These are phyloP conservation scores for Brenthis hecate DNA, from an alignment of 2,888 invertebrate species.

Conservation along the genomic window DNA sequence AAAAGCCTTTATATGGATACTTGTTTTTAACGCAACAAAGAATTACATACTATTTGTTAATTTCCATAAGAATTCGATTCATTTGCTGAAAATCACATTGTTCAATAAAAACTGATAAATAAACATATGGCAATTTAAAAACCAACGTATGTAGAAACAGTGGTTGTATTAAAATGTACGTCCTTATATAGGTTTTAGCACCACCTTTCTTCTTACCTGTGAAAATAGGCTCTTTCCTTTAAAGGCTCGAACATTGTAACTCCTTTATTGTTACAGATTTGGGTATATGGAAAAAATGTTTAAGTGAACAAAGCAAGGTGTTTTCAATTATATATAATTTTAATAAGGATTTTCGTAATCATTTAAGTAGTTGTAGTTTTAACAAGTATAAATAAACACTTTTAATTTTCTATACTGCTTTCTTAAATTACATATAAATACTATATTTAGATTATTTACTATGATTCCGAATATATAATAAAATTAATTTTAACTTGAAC, in stretches of 20 bases:
- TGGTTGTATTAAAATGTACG: conserved; percentile 37
- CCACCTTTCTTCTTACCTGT: conserved; percentile 29
- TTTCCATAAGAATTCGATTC: neutral
- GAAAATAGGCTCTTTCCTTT: conserved; percentile 33
- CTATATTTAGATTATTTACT: no score
- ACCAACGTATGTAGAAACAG: conserved; percentile 31
- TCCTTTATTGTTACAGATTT: conserved; percentile 18
- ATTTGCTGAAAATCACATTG: conserved; percentile 4
- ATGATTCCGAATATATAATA: no score
- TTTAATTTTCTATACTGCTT: no score
- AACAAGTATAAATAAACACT: no score
- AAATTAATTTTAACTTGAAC: no score
- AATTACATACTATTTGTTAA: neutral
- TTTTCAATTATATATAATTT: conserved; percentile 7
- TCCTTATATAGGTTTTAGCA: conserved; percentile 34
- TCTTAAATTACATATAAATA: no score
- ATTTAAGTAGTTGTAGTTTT: no score
- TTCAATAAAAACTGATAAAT: conserved; percentile 36
- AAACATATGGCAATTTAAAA: conserved; percentile 43
- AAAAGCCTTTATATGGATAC: no score
- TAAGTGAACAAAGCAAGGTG: neutral
- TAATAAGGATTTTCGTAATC: neutral
- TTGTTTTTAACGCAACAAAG: neutral
- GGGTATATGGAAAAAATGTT: conserved; percentile 8
- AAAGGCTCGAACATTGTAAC: conserved; percentile 18